Percentiles rank a stretch among this genome's conserved stretches.
Conservation (phyloP, 2,888 invertebrate species). For the Abscondita cerata region DNA sequence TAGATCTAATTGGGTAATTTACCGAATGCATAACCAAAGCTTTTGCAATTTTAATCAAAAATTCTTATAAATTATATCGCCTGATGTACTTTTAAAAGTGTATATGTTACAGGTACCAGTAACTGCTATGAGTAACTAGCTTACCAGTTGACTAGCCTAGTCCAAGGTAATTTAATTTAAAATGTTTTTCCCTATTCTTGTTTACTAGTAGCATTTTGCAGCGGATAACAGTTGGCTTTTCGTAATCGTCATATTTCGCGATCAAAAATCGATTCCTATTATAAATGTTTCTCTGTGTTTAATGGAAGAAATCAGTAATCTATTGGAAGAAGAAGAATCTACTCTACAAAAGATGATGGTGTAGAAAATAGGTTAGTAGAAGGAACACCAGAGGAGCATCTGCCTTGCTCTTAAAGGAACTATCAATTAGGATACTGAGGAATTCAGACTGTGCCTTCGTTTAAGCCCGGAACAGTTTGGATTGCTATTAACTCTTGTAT, state of each 20-base stretch:
- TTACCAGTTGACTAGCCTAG: background rate
- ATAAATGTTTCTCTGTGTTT: background rate
- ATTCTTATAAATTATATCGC: too few species aligned
- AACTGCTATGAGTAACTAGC: too few species aligned
- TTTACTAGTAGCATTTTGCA: background rate
- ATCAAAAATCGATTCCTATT: background rate
- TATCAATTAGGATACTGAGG: conserved; percentile 1
- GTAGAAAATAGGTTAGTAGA: conserved; percentile 6
- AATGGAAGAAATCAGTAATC: background rate
- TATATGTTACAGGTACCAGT: too few species aligned
- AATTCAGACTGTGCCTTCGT: conserved; percentile 13
- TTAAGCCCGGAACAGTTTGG: conserved; percentile 7
- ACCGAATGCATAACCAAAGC: too few species aligned
- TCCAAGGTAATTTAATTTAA: background rate
- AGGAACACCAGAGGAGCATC: conserved; percentile 6
- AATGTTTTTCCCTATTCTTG: background rate
- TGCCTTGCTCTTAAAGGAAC: conserved; percentile 1
- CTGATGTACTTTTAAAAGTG: too few species aligned
- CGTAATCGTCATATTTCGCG: background rate
- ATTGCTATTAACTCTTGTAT: background rate
- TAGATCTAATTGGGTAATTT: too few species aligned
- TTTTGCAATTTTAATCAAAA: too few species aligned
- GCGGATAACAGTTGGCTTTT: background rate
- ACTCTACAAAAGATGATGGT: conserved; percentile 4
- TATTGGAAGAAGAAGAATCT: conserved; percentile 1